Conservation (phyloP, 2,797 vertebrate genomes). For the Chelon labrosus region DNA sequence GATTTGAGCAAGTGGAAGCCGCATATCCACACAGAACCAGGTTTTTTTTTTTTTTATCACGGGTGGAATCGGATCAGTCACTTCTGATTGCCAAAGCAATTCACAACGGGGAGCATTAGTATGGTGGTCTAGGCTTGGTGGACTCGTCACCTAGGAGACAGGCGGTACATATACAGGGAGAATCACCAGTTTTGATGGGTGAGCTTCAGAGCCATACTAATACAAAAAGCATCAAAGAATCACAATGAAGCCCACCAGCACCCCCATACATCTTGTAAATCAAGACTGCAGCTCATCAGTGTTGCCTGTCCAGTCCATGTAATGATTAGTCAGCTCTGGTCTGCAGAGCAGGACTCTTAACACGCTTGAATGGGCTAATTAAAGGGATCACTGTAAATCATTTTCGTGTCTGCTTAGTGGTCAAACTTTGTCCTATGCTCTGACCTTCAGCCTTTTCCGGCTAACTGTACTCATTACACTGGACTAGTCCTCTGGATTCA, state of each 20-base stretch:
- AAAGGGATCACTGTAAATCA: constrained; percentile 78
- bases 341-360: constrained; percentile 61
- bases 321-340: constrained; percentile 52
- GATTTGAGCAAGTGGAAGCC: constrained; percentile 47
- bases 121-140: constrained; percentile 25
- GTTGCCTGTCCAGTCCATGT: constrained; percentile 40
- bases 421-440: constrained; percentile 40
- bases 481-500: constrained; percentile 53
- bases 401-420: constrained; percentile 54
- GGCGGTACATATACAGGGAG: constrained; percentile 38
- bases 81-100: constrained; percentile 55
- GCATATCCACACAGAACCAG: constrained; percentile 40
- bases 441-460: constrained; percentile 71
- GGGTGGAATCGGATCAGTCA: constrained; percentile 63
- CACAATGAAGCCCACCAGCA: constrained; percentile 7
- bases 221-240: constrained; percentile 14
- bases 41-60: constrained; percentile 34
- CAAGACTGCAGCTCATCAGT: constrained; percentile 43
- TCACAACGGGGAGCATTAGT: constrained; percentile 37
- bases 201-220: constrained; percentile 53
- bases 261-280: constrained; percentile 32
- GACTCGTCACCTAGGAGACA: constrained; percentile 49
- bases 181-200: constrained; percentile 60
- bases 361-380: constrained; percentile 74
- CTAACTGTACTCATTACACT: constrained; percentile 46